Evolutionary conservation across 2,888 invertebrate species (phyloP).

Genomic region (Melipona bicolor): DNA sequence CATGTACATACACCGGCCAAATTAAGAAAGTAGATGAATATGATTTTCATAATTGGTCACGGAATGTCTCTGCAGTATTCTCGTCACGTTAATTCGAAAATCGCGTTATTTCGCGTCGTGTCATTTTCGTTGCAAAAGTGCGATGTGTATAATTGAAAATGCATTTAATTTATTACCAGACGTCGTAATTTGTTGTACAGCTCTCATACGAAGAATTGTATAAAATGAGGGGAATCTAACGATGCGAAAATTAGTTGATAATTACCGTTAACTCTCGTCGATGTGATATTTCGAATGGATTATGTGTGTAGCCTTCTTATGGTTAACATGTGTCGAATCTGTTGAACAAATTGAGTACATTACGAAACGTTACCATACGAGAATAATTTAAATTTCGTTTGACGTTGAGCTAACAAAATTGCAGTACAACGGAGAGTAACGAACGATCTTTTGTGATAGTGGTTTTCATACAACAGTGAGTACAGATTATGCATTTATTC

Average conservation of each 20-base stretch:
- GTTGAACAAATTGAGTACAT: neutral
- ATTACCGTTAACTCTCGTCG: neutral
- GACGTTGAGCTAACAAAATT: neutral
- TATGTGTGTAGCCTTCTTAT: too few relatives aligned
- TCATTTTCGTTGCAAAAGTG: too few relatives aligned
- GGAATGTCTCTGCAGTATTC: too few relatives aligned
- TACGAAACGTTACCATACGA: neutral
- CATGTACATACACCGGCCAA: too few relatives aligned
- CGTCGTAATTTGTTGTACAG: neutral
- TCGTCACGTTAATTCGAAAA: too few relatives aligned
- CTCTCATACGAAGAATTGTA: neutral
- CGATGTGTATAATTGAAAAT: too few relatives aligned
- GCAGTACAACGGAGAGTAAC: neutral
- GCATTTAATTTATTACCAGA: neutral
- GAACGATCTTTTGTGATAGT: neutral
- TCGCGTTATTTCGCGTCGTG: too few relatives aligned
- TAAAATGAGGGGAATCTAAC: neutral
- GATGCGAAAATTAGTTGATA: neutral
- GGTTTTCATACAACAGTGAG: neutral
- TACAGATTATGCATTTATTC: neutral
- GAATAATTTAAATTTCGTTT: neutral
- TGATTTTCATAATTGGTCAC: too few relatives aligned
- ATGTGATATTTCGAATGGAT: too few relatives aligned
- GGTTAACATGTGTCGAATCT: neutral
- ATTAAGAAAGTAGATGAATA: too few relatives aligned